Evolutionary conservation across 2,797 vertebrate species (phyloP).

Genomic region (Smutsia temminckii): DNA sequence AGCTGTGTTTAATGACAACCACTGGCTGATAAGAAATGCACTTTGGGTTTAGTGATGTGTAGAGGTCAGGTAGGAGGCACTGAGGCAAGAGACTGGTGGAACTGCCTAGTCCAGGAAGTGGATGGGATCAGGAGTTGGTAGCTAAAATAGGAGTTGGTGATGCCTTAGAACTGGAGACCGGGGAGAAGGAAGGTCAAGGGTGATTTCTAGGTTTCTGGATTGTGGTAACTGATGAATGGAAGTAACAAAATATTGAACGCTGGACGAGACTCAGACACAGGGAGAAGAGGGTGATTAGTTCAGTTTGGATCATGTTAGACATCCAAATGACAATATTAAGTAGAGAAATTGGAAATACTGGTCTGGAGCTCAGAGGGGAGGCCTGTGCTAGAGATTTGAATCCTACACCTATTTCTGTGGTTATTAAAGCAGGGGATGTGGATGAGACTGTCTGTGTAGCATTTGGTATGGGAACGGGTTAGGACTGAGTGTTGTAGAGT

Average conservation of each 20-base stretch:
- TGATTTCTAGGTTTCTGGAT: slow-evolving; percentile 4
- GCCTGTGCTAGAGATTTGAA: neutral
- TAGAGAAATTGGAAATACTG: neutral
- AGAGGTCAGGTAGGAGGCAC: neutral
- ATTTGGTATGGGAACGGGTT: neutral
- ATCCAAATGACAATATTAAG: neutral
- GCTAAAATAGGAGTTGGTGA: neutral
- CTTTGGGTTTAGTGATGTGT: neutral
- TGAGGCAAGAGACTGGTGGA: neutral
- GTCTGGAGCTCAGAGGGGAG: neutral
- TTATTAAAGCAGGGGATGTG: neutral
- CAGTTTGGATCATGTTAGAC: neutral
- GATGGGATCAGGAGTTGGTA: neutral
- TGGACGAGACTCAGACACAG: neutral
- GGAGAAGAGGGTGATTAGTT: neutral
- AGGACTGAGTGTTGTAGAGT: neutral
- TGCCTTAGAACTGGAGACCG: neutral
- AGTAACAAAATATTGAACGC: neutral
- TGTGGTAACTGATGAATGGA: neutral
- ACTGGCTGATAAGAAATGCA: neutral
- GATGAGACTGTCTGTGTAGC: neutral
- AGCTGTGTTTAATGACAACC: neutral
- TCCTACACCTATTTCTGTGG: neutral
- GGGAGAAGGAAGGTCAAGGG: neutral
- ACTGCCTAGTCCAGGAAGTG: neutral